Percentiles rank a stretch among this genome's conserved stretches.
phyloP scores from a whole-genome alignment of 2,888 invertebrate species.

The Lypha dubia region DNA sequence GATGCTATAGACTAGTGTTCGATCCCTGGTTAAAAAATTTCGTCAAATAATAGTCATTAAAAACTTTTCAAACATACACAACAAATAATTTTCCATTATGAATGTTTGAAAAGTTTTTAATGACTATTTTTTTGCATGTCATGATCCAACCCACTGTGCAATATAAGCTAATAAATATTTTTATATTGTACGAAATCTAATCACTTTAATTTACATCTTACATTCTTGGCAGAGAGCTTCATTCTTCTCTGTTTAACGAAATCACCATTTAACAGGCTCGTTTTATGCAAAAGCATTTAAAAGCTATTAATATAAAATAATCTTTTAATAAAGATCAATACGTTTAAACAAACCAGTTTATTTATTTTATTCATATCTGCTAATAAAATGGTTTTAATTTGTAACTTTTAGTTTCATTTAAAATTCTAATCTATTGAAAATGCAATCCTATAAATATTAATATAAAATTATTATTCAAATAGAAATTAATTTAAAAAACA shows the following conservation, averaged over 20 bases:
- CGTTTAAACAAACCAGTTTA: constrained; percentile 7
- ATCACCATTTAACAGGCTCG: not conserved
- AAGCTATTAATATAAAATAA: constrained; percentile 6
- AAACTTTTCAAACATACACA: too few species aligned
- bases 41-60: too few species aligned
- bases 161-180: not conserved
- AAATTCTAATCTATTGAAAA: not conserved
- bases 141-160: too few species aligned
- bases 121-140: too few species aligned
- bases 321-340: constrained; percentile 6
- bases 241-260: not conserved
- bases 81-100: too few species aligned
- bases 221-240: not conserved
- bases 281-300: not conserved
- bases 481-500: constrained; percentile 1
- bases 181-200: not conserved
- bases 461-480: constrained; percentile 22
- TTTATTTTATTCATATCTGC: not conserved
- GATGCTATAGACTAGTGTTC: too few species aligned
- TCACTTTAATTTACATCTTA: not conserved
- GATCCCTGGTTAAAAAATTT: too few species aligned
- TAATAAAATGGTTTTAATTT: not conserved
- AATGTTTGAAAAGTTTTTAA: too few species aligned
- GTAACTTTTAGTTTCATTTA: constrained; percentile 11
- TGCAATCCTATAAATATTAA: constrained; percentile 8